Evolutionary conservation across 2,797 vertebrate species (phyloP).

Genomic region (Esox masquinongy): DNA sequence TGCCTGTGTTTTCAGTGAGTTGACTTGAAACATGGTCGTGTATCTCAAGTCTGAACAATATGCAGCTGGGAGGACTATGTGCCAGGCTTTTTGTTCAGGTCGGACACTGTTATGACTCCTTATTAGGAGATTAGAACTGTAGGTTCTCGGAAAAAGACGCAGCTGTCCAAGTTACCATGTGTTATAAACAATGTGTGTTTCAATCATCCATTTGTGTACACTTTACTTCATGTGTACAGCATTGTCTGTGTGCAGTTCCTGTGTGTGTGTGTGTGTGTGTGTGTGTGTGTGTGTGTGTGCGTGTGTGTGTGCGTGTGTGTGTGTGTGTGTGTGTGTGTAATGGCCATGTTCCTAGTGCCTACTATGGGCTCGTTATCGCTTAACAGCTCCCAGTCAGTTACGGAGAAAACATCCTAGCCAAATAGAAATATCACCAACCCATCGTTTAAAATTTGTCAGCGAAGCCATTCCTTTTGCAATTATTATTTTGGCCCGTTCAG

Average conservation of each 20-base stretch:
- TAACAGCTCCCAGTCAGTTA: conserved; percentile 1
- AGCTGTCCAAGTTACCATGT: neutral
- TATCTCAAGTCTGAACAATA: conserved; percentile 12
- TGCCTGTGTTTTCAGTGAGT: conserved; percentile 34
- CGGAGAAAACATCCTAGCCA: conserved; percentile 16
- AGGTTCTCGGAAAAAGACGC: conserved; percentile 3
- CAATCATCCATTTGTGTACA: no score
- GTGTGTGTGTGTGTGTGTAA: neutral
- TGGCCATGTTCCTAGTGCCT: neutral
- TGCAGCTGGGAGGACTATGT: neutral
- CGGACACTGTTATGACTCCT: conserved; percentile 22
- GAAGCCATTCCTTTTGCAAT: neutral
- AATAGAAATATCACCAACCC: conserved; percentile 45
- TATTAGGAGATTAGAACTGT: conserved; percentile 31
- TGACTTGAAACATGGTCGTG: conserved; percentile 13
- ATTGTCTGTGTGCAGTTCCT: neutral
- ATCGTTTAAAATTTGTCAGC: conserved; percentile 24
- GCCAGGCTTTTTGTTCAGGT: conserved; percentile 32
- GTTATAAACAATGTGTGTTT: neutral
- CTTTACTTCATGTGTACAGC: no score
- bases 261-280: neutral
- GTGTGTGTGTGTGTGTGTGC: neutral
- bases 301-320: neutral
- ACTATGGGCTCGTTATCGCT: neutral
- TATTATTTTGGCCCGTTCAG: conserved; percentile 14